Base-by-base conservation (phyloP, 2,797 vertebrate genomes). In the Ibycter americanus region DNA sequence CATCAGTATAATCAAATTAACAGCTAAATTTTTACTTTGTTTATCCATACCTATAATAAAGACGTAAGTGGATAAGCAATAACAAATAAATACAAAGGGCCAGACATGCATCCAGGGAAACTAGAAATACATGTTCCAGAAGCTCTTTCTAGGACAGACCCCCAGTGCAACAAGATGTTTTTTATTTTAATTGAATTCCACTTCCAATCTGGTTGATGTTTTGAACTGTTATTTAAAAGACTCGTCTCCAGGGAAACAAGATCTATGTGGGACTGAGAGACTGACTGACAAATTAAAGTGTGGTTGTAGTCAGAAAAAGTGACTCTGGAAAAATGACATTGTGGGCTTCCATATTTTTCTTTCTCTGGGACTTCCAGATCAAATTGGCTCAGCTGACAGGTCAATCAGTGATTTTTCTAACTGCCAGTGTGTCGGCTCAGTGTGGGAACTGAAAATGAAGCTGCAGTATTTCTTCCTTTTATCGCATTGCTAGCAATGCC, bases 221-320 rank as follows among this genome's bases (percentile, higher is more conserved):
- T 93, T 70, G 79, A 94, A 61, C 91, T 92, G 70, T 91, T 95
- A 91, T 96, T 97, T 97, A 80, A 96, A 88, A 97, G 91, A 73
- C 67, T 94, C 0, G 29, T 97, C 95, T 97, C 97, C 95, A 84
- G 88, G 97, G 96, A 97, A 96, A 97, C 96, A 18, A 95, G 58
- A 92, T 90, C 88, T 87, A 10, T 74, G 88, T 91, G 68, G 81
- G 88, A 88, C 90, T 0, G 25, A 95, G 76, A 89, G 95, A 90
- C 59, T 91, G 89, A 93, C 77, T 95, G 95, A 94, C 90, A 95
- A 95, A 97, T 91, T 67, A 19, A 90, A 92, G 82, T 14, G 62
- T 68, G 52, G 12, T 31, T 95, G 56, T 59, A 62, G 73, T 80
- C 74, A 83, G 85, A 42, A 97, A 52, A 86, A 93, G 52, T 74